Evolutionary conservation across 2,113 vertebrate genomes (phyloP).

Genomic region (Sphyrna mokarran): DNA sequence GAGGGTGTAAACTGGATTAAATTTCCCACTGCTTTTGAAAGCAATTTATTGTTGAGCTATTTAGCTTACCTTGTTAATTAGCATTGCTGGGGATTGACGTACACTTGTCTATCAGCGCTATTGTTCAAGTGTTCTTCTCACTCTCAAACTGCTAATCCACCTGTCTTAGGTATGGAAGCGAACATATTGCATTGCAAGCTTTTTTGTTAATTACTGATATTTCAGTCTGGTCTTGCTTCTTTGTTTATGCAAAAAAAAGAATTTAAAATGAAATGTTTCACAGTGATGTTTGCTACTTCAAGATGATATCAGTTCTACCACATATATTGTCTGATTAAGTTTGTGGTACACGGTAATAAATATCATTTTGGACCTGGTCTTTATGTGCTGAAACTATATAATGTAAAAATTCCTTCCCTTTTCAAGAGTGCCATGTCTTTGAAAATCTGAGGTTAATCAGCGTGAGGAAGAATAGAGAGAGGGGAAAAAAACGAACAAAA

Average conservation of each 20-base stretch:
- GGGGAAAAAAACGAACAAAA: conserved; percentile 49
- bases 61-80: not conserved
- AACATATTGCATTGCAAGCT: not conserved
- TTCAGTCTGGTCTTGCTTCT: not conserved
- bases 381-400: not conserved
- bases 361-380: not conserved
- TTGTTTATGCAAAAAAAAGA: not conserved
- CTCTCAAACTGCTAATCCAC: not conserved
- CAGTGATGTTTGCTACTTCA: not conserved
- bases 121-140: not conserved
- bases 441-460: not conserved
- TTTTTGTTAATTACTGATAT: not conserved
- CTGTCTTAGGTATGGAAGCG: not conserved
- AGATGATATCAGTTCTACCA: not conserved
- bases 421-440: not conserved
- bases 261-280: not conserved
- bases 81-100: not conserved
- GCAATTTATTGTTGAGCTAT: not conserved
- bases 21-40: not conserved
- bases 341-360: not conserved
- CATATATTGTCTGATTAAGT: not conserved
- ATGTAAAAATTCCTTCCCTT: not conserved
- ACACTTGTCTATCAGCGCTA: not conserved
- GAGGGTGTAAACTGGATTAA: not conserved
- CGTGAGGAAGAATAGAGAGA: not conserved